A percentile compares a stretch with the other conserved stretches of the same genome.
Evolutionary conservation across 2,113 vertebrate genomes (phyloP).

Genomic region (Elephas maximus): DNA sequence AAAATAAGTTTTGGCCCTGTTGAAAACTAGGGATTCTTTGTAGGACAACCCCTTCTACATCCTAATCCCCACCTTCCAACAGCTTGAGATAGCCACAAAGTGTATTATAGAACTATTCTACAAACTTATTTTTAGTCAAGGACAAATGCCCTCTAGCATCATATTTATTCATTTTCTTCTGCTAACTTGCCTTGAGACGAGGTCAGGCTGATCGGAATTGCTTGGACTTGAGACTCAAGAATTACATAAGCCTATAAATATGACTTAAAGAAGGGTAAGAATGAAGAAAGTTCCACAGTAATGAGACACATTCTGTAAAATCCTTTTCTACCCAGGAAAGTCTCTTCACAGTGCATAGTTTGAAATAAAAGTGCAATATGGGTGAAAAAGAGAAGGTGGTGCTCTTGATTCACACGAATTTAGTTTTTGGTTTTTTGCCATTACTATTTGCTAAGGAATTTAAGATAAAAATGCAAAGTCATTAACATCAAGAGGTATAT

Average conservation of each 20-base stretch:
- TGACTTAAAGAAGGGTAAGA: slow-evolving; percentile 45
- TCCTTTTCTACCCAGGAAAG: slow-evolving; percentile 54
- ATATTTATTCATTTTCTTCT: slow-evolving; percentile 21
- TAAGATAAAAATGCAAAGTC: slow-evolving; percentile 73
- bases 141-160: slow-evolving; percentile 43
- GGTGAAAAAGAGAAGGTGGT: slow-evolving; percentile 82
- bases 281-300: slow-evolving; percentile 55
- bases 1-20: slow-evolving; percentile 27
- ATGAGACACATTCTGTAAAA: slow-evolving; percentile 50
- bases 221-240: slow-evolving; percentile 32
- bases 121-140: neutral
- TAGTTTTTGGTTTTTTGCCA: slow-evolving; percentile 81
- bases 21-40: slow-evolving; percentile 56
- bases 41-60: neutral
- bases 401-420: slow-evolving; percentile 59
- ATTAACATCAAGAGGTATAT: slow-evolving; percentile 76
- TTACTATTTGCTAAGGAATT: slow-evolving; percentile 76
- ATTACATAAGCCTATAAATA: slow-evolving; percentile 47
- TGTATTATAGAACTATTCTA: neutral
- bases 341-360: slow-evolving; percentile 89
- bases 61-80: neutral
- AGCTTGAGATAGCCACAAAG: slow-evolving; percentile 29
- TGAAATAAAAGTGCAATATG: slow-evolving; percentile 88
- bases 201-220: slow-evolving; percentile 58
- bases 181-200: slow-evolving; percentile 48